These are phyloP conservation scores for Saimiri boliviensis DNA, from an alignment of 2,113 vertebrate genomes.

Conservation along the genomic window DNA sequence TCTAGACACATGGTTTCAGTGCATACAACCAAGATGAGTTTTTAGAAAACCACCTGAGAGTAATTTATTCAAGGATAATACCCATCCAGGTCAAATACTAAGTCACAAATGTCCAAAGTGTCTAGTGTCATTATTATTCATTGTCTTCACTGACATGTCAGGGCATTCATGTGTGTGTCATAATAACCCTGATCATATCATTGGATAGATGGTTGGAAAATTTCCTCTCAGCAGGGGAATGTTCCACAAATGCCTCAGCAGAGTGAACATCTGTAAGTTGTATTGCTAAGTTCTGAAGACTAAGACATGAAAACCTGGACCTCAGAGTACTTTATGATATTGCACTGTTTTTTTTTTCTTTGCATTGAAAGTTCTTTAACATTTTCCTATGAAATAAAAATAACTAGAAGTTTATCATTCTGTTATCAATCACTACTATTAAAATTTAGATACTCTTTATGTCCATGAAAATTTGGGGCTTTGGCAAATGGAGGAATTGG, in stretches of 20 bases:
- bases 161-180: background rate
- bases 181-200: background rate
- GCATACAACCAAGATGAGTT: background rate
- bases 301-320: background rate
- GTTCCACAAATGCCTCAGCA: background rate
- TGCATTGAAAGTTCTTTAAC: background rate
- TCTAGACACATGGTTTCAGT: background rate
- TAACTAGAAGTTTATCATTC: background rate
- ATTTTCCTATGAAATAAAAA: background rate
- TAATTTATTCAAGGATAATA: background rate
- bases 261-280: background rate
- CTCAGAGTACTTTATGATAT: background rate
- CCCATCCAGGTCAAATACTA: background rate
- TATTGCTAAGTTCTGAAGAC: background rate
- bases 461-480: background rate
- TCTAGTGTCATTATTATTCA: background rate
- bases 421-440: background rate
- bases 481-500: background rate
- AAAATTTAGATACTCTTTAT: background rate
- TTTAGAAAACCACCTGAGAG: slow-evolving; percentile 1
- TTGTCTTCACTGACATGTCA: background rate
- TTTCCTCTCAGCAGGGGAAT: background rate
- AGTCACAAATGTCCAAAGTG: background rate
- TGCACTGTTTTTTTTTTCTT: background rate
- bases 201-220: background rate